These are phyloP conservation scores for Dugesia japonica DNA, from an alignment of 2,888 invertebrate genomes.

Conservation along the genomic window DNA sequence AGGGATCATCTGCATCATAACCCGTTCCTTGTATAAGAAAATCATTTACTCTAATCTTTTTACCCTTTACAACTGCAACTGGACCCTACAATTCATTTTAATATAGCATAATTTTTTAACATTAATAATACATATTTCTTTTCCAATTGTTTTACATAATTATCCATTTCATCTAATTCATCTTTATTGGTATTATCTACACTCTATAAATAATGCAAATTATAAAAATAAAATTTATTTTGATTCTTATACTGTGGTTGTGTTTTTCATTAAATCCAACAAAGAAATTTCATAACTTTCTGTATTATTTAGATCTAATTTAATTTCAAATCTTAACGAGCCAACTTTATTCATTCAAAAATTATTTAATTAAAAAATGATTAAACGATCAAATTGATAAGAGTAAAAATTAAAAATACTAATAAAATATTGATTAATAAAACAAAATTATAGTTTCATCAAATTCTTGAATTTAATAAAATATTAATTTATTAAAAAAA, in stretches of 20 bases:
- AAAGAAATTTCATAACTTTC: not conserved
- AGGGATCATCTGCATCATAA: not conserved
- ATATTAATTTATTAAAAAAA: too few relatives aligned
- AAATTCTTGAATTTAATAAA: too few relatives aligned
- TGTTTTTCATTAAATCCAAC: not conserved
- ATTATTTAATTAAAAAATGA: too few relatives aligned
- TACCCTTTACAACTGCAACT: not conserved
- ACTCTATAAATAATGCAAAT: too few relatives aligned
- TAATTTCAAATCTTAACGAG: not conserved
- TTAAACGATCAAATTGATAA: not conserved
- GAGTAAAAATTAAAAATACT: slow-evolving; percentile 13
- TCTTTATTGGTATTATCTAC: not conserved
- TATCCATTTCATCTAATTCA: not conserved
- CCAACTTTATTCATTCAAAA: not conserved
- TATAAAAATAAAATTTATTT: not conserved
- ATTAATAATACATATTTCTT: not conserved
- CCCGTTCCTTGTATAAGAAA: not conserved
- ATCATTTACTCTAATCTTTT: slow-evolving; percentile 1
- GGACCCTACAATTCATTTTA: too few relatives aligned
- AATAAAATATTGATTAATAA: slow-evolving; percentile 16
- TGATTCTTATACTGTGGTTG: not conserved
- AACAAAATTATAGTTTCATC: not conserved
- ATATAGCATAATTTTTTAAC: too few relatives aligned
- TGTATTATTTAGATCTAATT: not conserved
- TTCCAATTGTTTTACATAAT: slow-evolving; percentile 8